These are phyloP conservation scores for Cyprinodon tularosa DNA, from an alignment of 2,113 vertebrate species.

Conservation along the genomic window DNA sequence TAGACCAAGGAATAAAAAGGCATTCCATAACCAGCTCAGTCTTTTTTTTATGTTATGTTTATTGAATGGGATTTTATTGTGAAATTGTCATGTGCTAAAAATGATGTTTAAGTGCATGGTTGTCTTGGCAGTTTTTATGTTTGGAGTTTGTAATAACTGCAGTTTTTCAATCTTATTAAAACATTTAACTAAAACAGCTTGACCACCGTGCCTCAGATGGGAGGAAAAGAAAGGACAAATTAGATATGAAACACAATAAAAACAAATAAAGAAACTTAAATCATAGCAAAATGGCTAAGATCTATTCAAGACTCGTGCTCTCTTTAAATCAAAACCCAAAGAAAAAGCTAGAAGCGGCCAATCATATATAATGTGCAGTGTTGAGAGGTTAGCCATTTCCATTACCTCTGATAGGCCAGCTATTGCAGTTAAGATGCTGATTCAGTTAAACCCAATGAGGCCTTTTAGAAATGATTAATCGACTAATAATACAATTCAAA, in stretches of 20 bases:
- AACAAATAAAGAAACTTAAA: not conserved
- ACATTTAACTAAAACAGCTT: not conserved
- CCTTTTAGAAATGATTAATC: no score
- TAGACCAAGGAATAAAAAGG: slow-evolving; percentile 71
- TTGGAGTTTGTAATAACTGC: not conserved
- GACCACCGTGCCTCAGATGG: not conserved
- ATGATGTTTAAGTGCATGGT: not conserved
- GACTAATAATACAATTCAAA: no score
- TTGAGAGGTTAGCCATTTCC: no score
- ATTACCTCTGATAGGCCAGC: no score
- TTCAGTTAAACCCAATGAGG: no score
- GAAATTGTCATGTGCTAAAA: not conserved
- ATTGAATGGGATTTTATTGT: not conserved
- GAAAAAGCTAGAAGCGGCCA: no score
- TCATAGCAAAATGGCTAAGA: not conserved
- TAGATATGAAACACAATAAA: not conserved
- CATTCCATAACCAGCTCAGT: slow-evolving; percentile 55
- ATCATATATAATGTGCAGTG: no score
- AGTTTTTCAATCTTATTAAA: not conserved
- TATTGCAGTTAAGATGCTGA: no score
- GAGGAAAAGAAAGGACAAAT: not conserved
- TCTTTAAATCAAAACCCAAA: not conserved
- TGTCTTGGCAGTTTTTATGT: not conserved
- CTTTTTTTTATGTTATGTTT: not conserved
- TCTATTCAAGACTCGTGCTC: not conserved